phyloP scores from a whole-genome alignment of 2,888 invertebrate species.

The Carabus problematicus region DNA sequence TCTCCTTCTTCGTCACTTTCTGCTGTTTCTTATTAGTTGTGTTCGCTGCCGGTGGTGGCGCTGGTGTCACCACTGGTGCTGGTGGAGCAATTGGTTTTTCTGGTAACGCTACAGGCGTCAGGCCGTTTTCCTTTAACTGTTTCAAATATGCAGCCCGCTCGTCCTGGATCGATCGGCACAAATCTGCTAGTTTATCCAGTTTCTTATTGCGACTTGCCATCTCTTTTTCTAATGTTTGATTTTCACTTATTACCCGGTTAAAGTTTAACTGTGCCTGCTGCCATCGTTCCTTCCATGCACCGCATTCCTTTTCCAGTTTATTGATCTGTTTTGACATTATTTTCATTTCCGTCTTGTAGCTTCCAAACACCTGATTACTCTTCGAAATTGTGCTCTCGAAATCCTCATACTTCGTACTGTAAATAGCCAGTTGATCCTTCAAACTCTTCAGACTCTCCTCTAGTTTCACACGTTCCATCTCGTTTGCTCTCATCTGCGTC shows the following conservation, averaged over 20 bases:
- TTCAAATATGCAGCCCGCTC: conserved; percentile 52
- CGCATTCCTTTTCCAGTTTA: conserved; percentile 84
- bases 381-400: conserved; percentile 85
- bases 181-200: conserved; percentile 53
- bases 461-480: conserved; percentile 68
- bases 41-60: background rate
- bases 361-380: conserved; percentile 84
- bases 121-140: conserved; percentile 38
- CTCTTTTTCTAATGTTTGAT: conserved; percentile 68
- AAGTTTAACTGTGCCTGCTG: conserved; percentile 82
- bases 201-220: conserved; percentile 65
- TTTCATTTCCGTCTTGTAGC: conserved; percentile 84
- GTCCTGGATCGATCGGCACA: conserved; percentile 55
- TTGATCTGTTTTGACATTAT: conserved; percentile 90
- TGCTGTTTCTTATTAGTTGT: background rate
- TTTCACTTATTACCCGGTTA: conserved; percentile 78
- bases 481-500: conserved; percentile 60
- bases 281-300: conserved; percentile 84
- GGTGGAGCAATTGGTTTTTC: background rate
- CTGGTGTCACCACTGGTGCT: background rate
- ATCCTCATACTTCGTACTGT: conserved; percentile 90
- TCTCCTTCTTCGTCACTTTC: conserved; percentile 49
- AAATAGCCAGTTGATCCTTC: conserved; percentile 80
- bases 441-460: conserved; percentile 76
- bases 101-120: conserved; percentile 17